phyloP scores from a whole-genome alignment of 2,797 vertebrate species.

The Sebastes hubbsi region DNA sequence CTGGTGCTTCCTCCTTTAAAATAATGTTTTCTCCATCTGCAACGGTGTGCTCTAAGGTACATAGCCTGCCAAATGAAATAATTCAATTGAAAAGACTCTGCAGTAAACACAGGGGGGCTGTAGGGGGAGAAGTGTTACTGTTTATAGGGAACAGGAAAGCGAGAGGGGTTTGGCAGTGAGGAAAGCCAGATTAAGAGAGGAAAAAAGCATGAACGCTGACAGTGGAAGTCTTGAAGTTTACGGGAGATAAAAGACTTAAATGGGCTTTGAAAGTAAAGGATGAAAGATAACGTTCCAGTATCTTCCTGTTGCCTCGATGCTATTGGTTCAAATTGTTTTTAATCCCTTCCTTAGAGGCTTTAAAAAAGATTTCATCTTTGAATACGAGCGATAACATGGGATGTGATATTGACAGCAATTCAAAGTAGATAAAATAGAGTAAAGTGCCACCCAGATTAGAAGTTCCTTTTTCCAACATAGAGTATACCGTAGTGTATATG shows the following conservation, averaged over 20 bases:
- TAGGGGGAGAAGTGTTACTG: background rate
- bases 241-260: constrained; percentile 5
- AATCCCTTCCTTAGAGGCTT: background rate
- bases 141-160: background rate
- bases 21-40: constrained; percentile 29
- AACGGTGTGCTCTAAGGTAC: constrained; percentile 3
- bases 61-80: constrained; percentile 43
- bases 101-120: constrained; percentile 4
- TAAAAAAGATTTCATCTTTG: background rate
- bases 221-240: constrained; percentile 1
- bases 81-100: constrained; percentile 15
- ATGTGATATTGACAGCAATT: background rate
- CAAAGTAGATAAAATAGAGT: background rate
- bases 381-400: background rate
- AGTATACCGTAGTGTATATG: background rate
- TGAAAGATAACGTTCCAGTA: background rate
- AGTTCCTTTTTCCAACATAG: background rate
- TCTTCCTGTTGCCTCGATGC: background rate
- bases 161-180: background rate
- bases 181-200: constrained; percentile 1
- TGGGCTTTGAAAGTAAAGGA: constrained; percentile 3
- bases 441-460: background rate
- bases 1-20: background rate
- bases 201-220: background rate
- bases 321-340: constrained; percentile 24